Base-by-base conservation (phyloP, 2,888 invertebrate species). In the Xestoiulus laeticollis region DNA sequence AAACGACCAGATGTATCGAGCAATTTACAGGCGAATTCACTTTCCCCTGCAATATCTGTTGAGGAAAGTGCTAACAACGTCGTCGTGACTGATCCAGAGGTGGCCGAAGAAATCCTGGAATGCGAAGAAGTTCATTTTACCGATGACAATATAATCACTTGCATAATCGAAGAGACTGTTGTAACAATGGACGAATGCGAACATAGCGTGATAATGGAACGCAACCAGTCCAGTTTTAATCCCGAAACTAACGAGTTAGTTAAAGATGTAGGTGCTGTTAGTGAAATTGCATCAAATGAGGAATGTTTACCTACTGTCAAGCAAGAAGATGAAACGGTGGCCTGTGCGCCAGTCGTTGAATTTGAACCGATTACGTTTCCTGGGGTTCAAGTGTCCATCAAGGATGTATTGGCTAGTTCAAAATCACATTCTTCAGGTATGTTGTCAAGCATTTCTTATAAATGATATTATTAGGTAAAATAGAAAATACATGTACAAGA, bases 41-140 rank as follows among this genome's bases (percentile, higher is more conserved):
- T 30, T 14, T 12, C 44, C 16, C 2, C 33, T 53, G 30, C 30
- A 26, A 30, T 22, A 16, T 12, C 38, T 38, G 12, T 38, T 19
- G n/a, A 85, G 85, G 85, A 38, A 22, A 22, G 10, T 38, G 26
- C 1, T 85, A 8, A 38, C 43, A 16, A 85, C 26, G 1, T 1
- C 12, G 5, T 12, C 12, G 26, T 10, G 5, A 26, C 53, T n/a
- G 86, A 48, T 4, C 48, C 30, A 16, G 19, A 53, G 48, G 44
- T 12, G 2, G 82, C 53, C 32, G 48, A 44, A 83, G 84, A 86
- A 32, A 82, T 32, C 26, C n/a, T 83, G 44, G 38, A 43, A 14
- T 83, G 83, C 59, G 86, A 84, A 32, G 88, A 87, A 87, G 84
- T 53, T 19, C 85, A 44, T 33, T 85, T 87, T 43, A 59, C 33